phyloP scores from a whole-genome alignment of 2,113 vertebrate species.

The Onychostruthus taczanowskii region DNA sequence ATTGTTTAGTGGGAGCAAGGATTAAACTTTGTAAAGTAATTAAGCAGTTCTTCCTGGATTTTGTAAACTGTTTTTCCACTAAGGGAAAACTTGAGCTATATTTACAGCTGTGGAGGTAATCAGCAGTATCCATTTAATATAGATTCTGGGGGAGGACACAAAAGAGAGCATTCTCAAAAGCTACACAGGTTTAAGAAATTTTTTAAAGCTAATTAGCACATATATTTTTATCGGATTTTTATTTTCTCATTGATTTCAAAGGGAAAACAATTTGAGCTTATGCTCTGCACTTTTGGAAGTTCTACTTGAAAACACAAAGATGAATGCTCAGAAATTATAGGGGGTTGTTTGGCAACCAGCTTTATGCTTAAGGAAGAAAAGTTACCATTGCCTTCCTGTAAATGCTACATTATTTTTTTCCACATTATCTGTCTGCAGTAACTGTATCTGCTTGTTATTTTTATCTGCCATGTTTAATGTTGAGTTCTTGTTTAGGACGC shows the following conservation, averaged over 20 bases:
- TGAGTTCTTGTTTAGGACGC: neutral
- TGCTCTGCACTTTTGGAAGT: neutral
- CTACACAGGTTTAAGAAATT: neutral
- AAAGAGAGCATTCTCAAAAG: neutral
- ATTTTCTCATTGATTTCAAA: neutral
- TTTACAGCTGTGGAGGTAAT: neutral
- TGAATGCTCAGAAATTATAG: neutral
- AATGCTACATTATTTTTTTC: neutral
- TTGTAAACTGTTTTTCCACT: neutral
- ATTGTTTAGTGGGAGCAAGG: neutral
- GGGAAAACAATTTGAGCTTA: neutral
- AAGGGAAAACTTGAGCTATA: neutral
- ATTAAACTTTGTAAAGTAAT: neutral
- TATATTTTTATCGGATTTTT: neutral
- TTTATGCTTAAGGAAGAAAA: conserved; percentile 4
- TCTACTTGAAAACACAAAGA: neutral
- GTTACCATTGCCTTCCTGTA: neutral
- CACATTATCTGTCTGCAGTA: neutral
- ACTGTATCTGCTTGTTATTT: conserved; percentile 10
- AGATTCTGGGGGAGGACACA: neutral
- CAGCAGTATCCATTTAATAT: neutral
- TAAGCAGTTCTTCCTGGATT: neutral
- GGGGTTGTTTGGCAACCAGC: neutral
- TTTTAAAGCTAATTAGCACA: neutral
- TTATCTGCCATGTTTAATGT: conserved; percentile 25